phyloP scores from a whole-genome alignment of 2,888 invertebrate genomes.

The Hydrotaea diabolus region DNA sequence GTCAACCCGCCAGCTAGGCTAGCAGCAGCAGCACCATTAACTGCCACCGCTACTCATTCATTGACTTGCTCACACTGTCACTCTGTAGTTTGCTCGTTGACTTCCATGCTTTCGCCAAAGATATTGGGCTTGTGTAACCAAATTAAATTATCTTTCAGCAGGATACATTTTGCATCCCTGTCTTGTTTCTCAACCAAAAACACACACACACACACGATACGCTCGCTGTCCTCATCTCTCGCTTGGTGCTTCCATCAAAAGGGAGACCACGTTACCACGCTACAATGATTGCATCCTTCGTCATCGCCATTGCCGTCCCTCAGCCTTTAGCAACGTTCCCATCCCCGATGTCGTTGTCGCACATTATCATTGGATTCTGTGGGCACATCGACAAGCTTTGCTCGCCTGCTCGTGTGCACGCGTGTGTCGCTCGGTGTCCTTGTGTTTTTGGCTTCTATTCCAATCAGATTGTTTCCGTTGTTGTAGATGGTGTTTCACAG shows the following conservation, averaged over 20 bases:
- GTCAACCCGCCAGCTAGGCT: constrained; percentile 13
- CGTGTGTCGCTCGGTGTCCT: constrained; percentile 46
- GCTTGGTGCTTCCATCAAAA: background rate
- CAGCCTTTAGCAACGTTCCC: background rate
- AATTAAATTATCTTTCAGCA: constrained; percentile 80
- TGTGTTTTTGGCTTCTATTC: constrained; percentile 73
- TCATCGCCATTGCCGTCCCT: background rate
- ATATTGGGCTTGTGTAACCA: constrained; percentile 74
- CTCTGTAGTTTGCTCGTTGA: background rate
- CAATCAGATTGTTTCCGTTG: constrained; percentile 79
- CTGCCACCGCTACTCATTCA: constrained; percentile 53
- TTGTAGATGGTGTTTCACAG: constrained; percentile 61
- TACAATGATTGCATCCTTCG: constrained; percentile 37
- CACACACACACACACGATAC: background rate
- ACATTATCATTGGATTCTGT: constrained; percentile 57
- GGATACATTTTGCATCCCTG: constrained; percentile 73
- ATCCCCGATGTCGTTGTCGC: background rate
- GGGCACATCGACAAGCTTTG: constrained; percentile 43
- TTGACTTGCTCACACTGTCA: constrained; percentile 26
- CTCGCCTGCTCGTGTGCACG: constrained; percentile 17
- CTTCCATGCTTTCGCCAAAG: background rate
- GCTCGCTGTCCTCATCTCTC: background rate
- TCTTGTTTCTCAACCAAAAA: constrained; percentile 71
- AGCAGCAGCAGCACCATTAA: constrained; percentile 7
- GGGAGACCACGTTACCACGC: constrained; percentile 16